Base-by-base conservation (phyloP, 2,113 vertebrate species). In the Hystrix cristata region DNA sequence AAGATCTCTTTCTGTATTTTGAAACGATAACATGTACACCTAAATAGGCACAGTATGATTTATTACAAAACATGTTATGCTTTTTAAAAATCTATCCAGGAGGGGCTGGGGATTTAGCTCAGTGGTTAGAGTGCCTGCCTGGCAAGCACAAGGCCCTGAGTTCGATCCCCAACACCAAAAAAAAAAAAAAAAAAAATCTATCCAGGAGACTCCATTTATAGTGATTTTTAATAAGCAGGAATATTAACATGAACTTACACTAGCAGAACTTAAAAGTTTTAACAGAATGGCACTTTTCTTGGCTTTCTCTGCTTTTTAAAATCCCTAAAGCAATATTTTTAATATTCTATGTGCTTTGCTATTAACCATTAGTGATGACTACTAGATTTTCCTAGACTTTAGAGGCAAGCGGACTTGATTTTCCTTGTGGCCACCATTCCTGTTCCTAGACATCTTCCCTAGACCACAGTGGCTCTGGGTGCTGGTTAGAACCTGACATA, bases 181-280 rank as follows among this genome's bases (percentile, higher is more conserved):
- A n/a, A n/a, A n/a, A n/a, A n/a, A n/a, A n/a, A n/a, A n/a, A n/a
- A n/a, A 62, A 62, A 71, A 69, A 18, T 60, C 51, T 48, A 48
- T 6, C 21, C 25, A 34, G n/a, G 1, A 25, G 27, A 13, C n/a
- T 10, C 6, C 3, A 1, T 0, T 1, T 7, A 4, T 3, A n/a
- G 48, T 27, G 15, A 15, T 2, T 34, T 12, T n/a, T 14, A 27
- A 38, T 38, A 10, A 0, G 21, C 1, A 15, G 27, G 16, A 23
- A 48, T 18, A 14, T 27, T n/a, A 25, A 64, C 10, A 2, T 0
- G 5, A 11, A 19, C 5, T 15, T 12, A 29, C 0, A 38, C 18
- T 9, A 18, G 59, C 38, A 83, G 86, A 46, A 38, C n/a, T 38
- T 72, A 18, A 25, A 92, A 46, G 10, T 38, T 13, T 46, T 21